phyloP scores from a whole-genome alignment of 2,113 vertebrate species.

The Epinephelus lanceolatus region DNA sequence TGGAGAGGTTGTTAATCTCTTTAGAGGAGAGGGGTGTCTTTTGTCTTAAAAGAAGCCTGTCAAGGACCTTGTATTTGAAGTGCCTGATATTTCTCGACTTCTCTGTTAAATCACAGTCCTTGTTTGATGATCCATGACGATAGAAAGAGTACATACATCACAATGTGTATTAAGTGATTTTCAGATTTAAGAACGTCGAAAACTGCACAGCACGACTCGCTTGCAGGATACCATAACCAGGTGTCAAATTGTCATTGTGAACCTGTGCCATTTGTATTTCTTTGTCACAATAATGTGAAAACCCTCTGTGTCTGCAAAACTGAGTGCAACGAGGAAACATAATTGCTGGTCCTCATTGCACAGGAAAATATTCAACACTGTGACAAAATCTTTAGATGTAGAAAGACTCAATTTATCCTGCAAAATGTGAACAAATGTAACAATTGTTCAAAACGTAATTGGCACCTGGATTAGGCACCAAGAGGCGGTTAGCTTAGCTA shows the following conservation, averaged over 20 bases:
- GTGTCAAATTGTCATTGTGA: conserved; percentile 3
- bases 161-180: background rate
- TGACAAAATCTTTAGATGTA: conserved; percentile 4
- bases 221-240: conserved; percentile 1
- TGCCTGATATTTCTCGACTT: background rate
- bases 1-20: conserved; percentile 39
- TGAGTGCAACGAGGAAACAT: background rate
- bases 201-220: background rate
- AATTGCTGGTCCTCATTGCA: background rate
- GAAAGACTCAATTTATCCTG: background rate
- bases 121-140: conserved; percentile 7
- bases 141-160: background rate
- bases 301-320: conserved; percentile 1
- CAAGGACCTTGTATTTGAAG: conserved; percentile 29
- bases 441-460: background rate
- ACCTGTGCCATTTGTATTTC: background rate
- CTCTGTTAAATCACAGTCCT: conserved; percentile 7
- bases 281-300: conserved; percentile 1
- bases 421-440: background rate
- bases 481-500: background rate
- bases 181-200: background rate
- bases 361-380: background rate
- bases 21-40: background rate
- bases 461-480: background rate
- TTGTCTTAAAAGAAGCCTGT: conserved; percentile 9